Evolutionary conservation across 2,888 invertebrate genomes (phyloP), one percentile per base, ranked within the genome.

Genomic region (Scelioninae gen. 2): DNA sequence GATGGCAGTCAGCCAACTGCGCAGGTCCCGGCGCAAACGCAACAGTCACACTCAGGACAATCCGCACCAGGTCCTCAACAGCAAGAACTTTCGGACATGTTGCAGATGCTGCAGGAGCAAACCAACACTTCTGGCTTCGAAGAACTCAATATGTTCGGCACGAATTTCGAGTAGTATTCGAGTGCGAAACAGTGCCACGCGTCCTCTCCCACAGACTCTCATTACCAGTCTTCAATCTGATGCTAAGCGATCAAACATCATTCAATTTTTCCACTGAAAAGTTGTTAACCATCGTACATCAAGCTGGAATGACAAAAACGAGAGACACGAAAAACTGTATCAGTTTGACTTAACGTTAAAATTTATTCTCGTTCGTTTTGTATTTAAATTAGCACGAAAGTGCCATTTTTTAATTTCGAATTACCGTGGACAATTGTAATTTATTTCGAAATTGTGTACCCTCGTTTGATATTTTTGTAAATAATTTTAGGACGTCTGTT

Each of bases 141-240:
- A 85, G 96, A 96, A 86, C 89, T 96, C 81, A 94, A 93, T 83
- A 96, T 96, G 95, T 96, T 96, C 86, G 95, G 93, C 85, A 92
- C 94, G 79, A 91, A 90, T 79, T 93, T 93, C 82, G 92, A 92
- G 87, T 92, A 88, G 85, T 74, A 75, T 45, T 45, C 46, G 11
- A 19, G 3, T 37, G 2, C 45, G 22, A 37, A 22, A 15, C 33
- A 15, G 13, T 37, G 43, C 13, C 15, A 10, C 9, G 19, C 58
- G 50, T 52, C 55, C 41, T 60, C 28, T 52, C 37, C 13, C 11
- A 43, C 39, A 74, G 53, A 15, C 22, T 19, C 15, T 9, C 3
- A 64, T 37, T 16, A 52, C 64, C 41, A 52, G 15, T 35, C 31
- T 28, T 46, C 55, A 15, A 53, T 28, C 6, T 6, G 33, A 31